A percentile compares a stretch with the other conserved stretches of the same genome.
Conservation (phyloP, 2,888 invertebrate genomes). For the Perdita meconis region DNA sequence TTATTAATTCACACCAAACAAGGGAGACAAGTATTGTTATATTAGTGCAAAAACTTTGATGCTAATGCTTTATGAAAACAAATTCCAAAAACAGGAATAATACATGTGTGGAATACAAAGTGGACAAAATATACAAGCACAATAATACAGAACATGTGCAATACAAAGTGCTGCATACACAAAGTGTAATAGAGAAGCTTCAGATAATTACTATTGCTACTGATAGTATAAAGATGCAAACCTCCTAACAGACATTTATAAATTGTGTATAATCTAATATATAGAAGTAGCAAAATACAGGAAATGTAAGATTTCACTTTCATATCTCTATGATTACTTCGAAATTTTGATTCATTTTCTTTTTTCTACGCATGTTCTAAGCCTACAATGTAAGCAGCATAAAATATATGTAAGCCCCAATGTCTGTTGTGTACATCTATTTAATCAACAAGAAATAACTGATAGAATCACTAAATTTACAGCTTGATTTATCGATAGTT, state of each 20-base stretch:
- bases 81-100: background rate
- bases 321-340: background rate
- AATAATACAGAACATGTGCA: conserved; percentile 38
- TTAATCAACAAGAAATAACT: conserved; percentile 24
- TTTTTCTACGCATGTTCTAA: conserved; percentile 6
- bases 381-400: background rate
- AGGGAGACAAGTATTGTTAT: conserved; percentile 12
- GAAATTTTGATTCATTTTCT: background rate
- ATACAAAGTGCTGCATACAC: conserved; percentile 29
- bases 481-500: conserved; percentile 36
- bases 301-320: conserved; percentile 11
- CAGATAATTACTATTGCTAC: conserved; percentile 19
- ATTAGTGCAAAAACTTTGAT: background rate
- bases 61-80: conserved; percentile 22
- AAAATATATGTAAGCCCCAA: conserved; percentile 15
- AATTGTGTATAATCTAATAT: conserved; percentile 19
- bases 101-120: conserved; percentile 2
- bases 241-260: conserved; percentile 21
- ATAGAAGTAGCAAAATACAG: conserved; percentile 6
- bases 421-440: conserved; percentile 21
- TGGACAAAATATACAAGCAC: conserved; percentile 24
- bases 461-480: conserved; percentile 16
- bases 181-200: conserved; percentile 38
- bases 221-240: conserved; percentile 12
- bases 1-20: conserved; percentile 4